Evolutionary conservation across 2,797 vertebrate species (phyloP).

Genomic region (Gadopsis marmoratus): DNA sequence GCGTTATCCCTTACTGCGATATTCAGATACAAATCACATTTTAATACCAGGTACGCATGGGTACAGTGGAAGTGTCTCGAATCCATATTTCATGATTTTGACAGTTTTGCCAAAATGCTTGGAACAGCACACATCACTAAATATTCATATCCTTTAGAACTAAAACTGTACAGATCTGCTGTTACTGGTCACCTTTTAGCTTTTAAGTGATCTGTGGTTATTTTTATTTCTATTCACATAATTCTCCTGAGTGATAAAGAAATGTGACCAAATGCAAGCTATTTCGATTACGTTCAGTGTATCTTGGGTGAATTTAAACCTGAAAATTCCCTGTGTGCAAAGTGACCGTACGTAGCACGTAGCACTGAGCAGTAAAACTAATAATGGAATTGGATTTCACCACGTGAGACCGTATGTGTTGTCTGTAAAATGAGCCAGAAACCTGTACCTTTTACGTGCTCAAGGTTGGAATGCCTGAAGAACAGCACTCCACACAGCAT

Average conservation of each 20-base stretch:
- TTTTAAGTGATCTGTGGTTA: background rate
- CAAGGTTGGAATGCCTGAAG: background rate
- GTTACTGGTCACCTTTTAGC: background rate
- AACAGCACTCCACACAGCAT: constrained; percentile 23
- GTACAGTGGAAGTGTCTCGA: background rate
- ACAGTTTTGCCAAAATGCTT: background rate
- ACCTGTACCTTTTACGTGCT: constrained; percentile 3
- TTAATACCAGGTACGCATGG: background rate
- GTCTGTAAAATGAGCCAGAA: background rate
- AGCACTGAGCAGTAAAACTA: background rate
- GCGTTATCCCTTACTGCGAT: background rate
- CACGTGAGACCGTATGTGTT: background rate
- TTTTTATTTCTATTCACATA: background rate
- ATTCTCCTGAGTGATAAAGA: background rate
- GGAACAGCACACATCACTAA: background rate
- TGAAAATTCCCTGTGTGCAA: background rate
- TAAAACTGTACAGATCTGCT: background rate
- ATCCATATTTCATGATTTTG: background rate
- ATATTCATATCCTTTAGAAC: background rate
- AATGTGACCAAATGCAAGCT: background rate
- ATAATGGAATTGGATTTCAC: background rate
- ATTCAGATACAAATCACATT: constrained; percentile 16
- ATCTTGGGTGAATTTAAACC: background rate
- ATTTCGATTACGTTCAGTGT: background rate
- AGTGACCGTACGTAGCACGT: background rate